phyloP scores from a whole-genome alignment of 2,888 invertebrate species.

The Microchrysa polita region DNA sequence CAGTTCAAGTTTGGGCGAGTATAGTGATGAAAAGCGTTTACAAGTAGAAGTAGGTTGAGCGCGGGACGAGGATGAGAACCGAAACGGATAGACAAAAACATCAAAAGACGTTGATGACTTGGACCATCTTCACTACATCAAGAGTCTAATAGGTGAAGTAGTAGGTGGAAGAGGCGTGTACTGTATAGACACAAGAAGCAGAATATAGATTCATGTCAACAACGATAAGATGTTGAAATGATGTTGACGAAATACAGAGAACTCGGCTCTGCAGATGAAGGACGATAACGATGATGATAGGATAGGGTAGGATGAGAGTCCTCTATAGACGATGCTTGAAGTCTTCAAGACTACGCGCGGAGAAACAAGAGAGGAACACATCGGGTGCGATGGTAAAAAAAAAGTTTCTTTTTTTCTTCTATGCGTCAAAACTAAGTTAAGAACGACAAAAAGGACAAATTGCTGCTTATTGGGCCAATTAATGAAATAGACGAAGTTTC shows the following conservation, averaged over 20 bases:
- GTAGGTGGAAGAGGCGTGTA: conserved; percentile 3
- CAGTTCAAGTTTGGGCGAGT: too few relatives aligned
- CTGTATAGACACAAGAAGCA: too few relatives aligned
- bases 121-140: neutral
- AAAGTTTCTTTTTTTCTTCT: conserved; percentile 1
- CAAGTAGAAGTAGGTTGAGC: neutral
- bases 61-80: neutral
- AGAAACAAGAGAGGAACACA: conserved; percentile 12
- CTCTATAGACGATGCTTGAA: conserved; percentile 20
- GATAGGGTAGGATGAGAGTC: neutral
- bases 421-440: conserved; percentile 43
- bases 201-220: too few relatives aligned
- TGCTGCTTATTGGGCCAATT: conserved; percentile 46
- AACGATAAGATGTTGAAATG: too few relatives aligned
- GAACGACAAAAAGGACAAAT: conserved; percentile 45
- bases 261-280: neutral
- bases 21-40: too few relatives aligned
- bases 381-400: conserved; percentile 37
- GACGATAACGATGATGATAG: neutral
- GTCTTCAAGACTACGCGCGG: conserved; percentile 13
- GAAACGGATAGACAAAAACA: conserved; percentile 2
- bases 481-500: conserved; percentile 41
- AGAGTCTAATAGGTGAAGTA: neutral
- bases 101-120: conserved; percentile 18
- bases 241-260: neutral